phyloP scores from a whole-genome alignment of 2,113 vertebrate genomes.

The Xenopus tropicalis region UCB_Xtro_10.0 CM004443.2:198130501-198131000 shows the following conservation, averaged over 20 bases:
- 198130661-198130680: too few relatives aligned
- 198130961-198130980: conserved; percentile 6
- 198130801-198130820: conserved; percentile 53
- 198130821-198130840: conserved; percentile 47
- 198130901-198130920: conserved; percentile 47
- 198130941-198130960: conserved; percentile 46
- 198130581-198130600: too few relatives aligned
- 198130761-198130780: conserved; percentile 41
- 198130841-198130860: conserved; percentile 45
- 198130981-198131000: too few relatives aligned
- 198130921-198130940: conserved; percentile 56
- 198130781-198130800: conserved; percentile 35
- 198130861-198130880: conserved; percentile 21
- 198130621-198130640: too few relatives aligned
- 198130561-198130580: too few relatives aligned
- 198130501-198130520: too few relatives aligned
- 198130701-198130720: too few relatives aligned
- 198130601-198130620: too few relatives aligned
- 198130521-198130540: too few relatives aligned
- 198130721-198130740: conserved; percentile 28
- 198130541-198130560: too few relatives aligned
- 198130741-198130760: conserved; percentile 51
- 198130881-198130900: conserved; percentile 38
- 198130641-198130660: too few relatives aligned
- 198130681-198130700: too few relatives aligned